phyloP scores from a whole-genome alignment of 2,797 vertebrate genomes.

The Paguma larvata region DNA sequence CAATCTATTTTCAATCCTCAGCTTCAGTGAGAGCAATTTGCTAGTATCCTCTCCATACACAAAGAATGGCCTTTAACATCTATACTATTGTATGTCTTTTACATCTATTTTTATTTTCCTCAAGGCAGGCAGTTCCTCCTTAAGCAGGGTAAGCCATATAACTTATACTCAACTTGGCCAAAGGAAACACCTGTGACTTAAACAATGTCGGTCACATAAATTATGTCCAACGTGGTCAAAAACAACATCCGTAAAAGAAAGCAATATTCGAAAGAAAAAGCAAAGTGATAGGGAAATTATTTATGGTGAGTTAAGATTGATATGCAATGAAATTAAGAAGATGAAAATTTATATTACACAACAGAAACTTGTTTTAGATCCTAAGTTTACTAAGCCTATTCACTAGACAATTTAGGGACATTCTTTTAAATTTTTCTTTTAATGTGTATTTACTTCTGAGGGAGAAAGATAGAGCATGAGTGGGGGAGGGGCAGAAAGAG shows the following conservation, averaged over 20 bases:
- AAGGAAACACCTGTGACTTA: slow-evolving; percentile 29
- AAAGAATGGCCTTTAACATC: background rate
- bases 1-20: slow-evolving; percentile 7
- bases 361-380: background rate
- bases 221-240: background rate
- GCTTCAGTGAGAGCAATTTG: background rate
- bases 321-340: background rate
- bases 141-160: background rate
- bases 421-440: background rate
- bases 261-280: background rate
- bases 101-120: slow-evolving; percentile 42
- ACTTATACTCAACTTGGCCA: background rate
- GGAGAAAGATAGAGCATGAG: too few relatives aligned
- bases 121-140: background rate
- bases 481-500: too few relatives aligned
- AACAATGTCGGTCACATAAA: background rate
- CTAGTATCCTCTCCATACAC: background rate
- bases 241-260: background rate
- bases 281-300: background rate
- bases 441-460: too few relatives aligned
- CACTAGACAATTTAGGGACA: background rate
- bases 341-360: background rate
- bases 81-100: background rate
- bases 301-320: background rate
- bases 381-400: background rate